Evolutionary conservation across 1,140 invertebrate genomes (phyloP).

Genomic region (Atopsyche davidsoni): DNA sequence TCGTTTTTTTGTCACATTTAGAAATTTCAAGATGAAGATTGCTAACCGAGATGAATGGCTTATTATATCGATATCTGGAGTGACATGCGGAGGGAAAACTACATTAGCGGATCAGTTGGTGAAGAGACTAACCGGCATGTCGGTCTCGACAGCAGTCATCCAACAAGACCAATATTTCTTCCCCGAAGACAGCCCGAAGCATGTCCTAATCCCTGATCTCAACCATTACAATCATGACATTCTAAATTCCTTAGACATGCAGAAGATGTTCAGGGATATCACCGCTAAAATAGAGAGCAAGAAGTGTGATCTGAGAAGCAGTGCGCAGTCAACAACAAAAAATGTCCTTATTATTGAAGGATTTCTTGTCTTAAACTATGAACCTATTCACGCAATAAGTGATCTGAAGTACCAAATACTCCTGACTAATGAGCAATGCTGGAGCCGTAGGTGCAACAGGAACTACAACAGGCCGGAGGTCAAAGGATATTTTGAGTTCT

Average conservation of each 20-base stretch:
- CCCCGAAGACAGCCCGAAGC: constrained; percentile 46
- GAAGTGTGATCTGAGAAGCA: too few relatives aligned
- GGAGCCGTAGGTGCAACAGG: constrained; percentile 42
- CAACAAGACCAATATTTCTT: constrained; percentile 60
- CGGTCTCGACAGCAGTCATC: too few relatives aligned
- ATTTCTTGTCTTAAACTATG: constrained; percentile 55
- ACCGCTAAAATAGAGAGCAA: constrained; percentile 2
- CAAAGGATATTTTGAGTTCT: constrained; percentile 58
- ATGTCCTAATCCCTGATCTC: constrained; percentile 48
- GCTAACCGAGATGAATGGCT: constrained; percentile 36
- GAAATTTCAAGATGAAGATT: constrained; percentile 33
- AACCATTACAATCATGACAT: constrained; percentile 61
- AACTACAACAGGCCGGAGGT: constrained; percentile 59
- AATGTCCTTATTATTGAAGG: constrained; percentile 56
- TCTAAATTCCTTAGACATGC: constrained; percentile 56
- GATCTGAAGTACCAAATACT: constrained; percentile 54
- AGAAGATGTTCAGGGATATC: constrained; percentile 50
- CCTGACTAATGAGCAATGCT: constrained; percentile 50
- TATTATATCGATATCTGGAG: constrained; percentile 54
- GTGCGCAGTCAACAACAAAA: constrained; percentile 3
- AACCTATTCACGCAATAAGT: constrained; percentile 47
- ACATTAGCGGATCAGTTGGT: constrained; percentile 45
- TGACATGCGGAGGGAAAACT: constrained; percentile 60
- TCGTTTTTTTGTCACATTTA: not conserved
- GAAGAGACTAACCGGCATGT: constrained; percentile 38